Evolutionary conservation across 2,113 vertebrate species (phyloP), one percentile per base, ranked within the genome.

Genomic region (Piliocolobus tephrosceles): DNA sequence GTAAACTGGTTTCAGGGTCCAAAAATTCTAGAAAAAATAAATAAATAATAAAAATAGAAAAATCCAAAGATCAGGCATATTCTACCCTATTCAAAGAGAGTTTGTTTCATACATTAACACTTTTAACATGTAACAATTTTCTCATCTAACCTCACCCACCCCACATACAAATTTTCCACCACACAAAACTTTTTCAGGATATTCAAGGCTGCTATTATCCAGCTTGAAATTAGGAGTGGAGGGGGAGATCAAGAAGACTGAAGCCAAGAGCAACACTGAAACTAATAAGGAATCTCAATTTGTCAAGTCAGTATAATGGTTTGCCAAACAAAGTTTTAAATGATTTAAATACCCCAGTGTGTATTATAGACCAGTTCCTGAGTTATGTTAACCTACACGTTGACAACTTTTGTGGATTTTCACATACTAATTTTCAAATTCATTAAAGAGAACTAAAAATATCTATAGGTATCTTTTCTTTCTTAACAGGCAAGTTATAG

Each of bases 251-350:
- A 2, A 73, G 47, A 90, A 82, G 57, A 80, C 76, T 92, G 45
- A 40, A 98, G 96, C 96, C 97, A 98, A 98, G 97, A 79, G 95
- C 97, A 98, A 98, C 94, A 98, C 83, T 97, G 95, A 87, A 97
- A 92, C 47, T 91, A 98, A 93, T 96, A 97, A 98, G 94, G 91
- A 96, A 78, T 81, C 61, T 88, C 80, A 97, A 80, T 95, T 92
- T 79, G 94, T 97, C 96, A 98, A 98, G 97, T 61, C 95, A 89
- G 95, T 38, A 23, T 91, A 95, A 94, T 79, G 0, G 0, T 98
- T 96, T 97, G 66, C 92, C 94, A 89, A 90, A 82, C 43, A 90
- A 90, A 94, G 93, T 97, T 97, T 11, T 75, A 97, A 97, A 97
- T 95, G 92, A 90, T 96, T 98, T 98, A 95, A 98, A 90, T 88